These are phyloP conservation scores for Oenanthe melanoleuca DNA, from an alignment of 2,113 vertebrate species.

Conservation along the genomic window DNA sequence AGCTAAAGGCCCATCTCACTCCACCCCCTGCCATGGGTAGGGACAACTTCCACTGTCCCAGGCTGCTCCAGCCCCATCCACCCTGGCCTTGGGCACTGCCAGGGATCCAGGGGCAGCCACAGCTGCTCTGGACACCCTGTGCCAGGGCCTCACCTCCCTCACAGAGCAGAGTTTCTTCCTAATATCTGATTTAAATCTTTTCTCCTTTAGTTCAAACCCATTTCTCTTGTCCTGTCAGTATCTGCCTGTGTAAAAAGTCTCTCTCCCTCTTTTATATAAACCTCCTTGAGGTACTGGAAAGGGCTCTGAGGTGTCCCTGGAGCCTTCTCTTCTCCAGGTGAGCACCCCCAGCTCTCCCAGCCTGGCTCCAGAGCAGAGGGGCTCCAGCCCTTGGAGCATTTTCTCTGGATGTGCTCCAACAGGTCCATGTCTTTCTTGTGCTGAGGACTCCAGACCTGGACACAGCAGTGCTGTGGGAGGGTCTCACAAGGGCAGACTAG, in stretches of 20 bases:
- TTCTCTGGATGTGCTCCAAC: not conserved
- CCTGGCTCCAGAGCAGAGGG: not conserved
- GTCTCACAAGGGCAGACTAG: not conserved
- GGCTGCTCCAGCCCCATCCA: accelerated
- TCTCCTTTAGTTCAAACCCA: not conserved
- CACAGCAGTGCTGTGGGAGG: not conserved
- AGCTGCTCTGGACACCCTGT: not conserved
- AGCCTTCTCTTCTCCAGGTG: not conserved
- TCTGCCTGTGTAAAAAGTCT: not conserved
- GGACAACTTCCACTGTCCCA: not conserved
- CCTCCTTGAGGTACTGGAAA: not conserved
- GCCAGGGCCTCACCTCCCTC: accelerated
- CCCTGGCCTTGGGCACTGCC: not conserved
- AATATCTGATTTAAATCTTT: not conserved
- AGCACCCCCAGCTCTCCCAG: not conserved
- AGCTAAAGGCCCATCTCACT: not conserved
- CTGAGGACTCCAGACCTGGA: not conserved
- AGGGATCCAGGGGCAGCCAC: not conserved
- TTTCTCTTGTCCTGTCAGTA: not conserved
- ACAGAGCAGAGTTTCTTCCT: not conserved
- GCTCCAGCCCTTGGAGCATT: accelerated
- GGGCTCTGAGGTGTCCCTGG: not conserved
- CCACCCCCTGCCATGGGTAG: not conserved
- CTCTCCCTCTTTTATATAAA: not conserved
- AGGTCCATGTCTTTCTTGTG: not conserved